A percentile compares a stretch with the other conserved stretches of the same genome.
Evolutionary conservation across 2,888 invertebrate genomes (phyloP).

Genomic region (Drosophila suboccidentalis): DNA sequence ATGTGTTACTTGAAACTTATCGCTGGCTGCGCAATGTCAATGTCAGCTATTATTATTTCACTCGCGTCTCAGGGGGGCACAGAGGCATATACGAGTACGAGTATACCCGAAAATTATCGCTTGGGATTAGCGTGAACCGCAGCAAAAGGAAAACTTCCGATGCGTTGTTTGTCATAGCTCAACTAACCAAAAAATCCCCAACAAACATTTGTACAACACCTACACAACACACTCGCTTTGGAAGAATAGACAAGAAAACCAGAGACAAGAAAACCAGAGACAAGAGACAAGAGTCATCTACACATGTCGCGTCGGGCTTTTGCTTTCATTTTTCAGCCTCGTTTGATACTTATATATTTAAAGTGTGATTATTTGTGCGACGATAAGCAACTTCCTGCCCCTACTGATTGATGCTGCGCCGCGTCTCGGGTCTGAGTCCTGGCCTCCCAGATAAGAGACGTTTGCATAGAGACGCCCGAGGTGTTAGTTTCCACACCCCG

Average conservation of each 20-base stretch:
- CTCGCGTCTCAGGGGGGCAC: conserved; percentile 52
- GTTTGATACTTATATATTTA: conserved; percentile 56
- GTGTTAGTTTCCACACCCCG: conserved; percentile 70
- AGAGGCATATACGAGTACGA: conserved; percentile 1
- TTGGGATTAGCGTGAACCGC: conserved; percentile 72
- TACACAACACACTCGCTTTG: conserved; percentile 28
- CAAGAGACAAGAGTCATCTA: conserved; percentile 27
- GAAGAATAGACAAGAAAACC: conserved; percentile 21
- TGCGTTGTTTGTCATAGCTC: conserved; percentile 48
- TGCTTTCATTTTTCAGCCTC: conserved; percentile 51
- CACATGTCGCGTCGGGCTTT: conserved; percentile 56
- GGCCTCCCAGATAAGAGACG: conserved; percentile 51
- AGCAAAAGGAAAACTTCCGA: conserved; percentile 61
- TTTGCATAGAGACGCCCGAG: conserved; percentile 62
- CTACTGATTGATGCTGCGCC: conserved; percentile 51
- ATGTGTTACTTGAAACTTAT: conserved; percentile 78
- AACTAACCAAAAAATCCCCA: conserved; percentile 53
- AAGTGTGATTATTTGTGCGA: conserved; percentile 64
- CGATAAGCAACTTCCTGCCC: conserved; percentile 66
- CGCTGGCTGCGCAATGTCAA: conserved; percentile 72
- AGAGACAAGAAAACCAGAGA: conserved; percentile 30
- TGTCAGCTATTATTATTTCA: conserved; percentile 75
- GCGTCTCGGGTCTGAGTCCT: conserved; percentile 22
- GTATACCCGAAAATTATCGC: conserved; percentile 63
- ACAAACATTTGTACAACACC: conserved; percentile 79